Base-by-base conservation (phyloP, 2,888 invertebrate species). In the Melangyna quadrimaculata region DNA sequence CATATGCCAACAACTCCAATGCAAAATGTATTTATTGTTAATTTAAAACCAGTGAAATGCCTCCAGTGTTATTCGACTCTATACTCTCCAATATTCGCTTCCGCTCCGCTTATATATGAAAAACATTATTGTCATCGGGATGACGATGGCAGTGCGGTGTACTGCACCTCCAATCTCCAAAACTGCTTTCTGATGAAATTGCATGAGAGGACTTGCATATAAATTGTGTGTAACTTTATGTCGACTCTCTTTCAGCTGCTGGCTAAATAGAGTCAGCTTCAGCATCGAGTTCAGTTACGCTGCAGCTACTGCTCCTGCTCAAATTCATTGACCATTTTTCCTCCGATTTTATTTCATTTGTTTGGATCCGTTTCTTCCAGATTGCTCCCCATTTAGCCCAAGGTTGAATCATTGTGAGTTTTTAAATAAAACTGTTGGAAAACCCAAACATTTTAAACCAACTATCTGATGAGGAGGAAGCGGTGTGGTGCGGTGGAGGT, bases 311-410 rank as follows among this genome's bases (percentile, higher is more conserved):
- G 35, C 10, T 17, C 27, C 19, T 40, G 61, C 19, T 45, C 53
- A 9, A 3, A 80, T 75, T 80, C 75, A 70, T 75, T 75, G 63
- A 55, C 80, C 55, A 53, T 75, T 70, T 63, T 69, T 55, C 24
- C 70, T 63, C 14, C 53, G 27, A 70, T 67, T 80, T 80, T 75
- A 70, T 80, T 75, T 75, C 40, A 35, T 70, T 75, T 35, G 55
- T 37, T 55, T 45, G 53, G 37, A 63, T 3, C 59, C 14, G 17
- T 53, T 61, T 43, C 59, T 79, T 63, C 10, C 53, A 40, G 24
- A 51, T 51, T 48, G 55, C 29, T 48, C n/a, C 37, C 27, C 72
- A 45, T 59, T 40, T 37, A 55, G 45, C 67, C 45, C 19, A 27
- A 57, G 72, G 48, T 51, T 51, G 45, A 55, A 48, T 51, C 22